Conservation (phyloP, 2,797 vertebrate species). For the Percopsis omiscomaycus region DNA sequence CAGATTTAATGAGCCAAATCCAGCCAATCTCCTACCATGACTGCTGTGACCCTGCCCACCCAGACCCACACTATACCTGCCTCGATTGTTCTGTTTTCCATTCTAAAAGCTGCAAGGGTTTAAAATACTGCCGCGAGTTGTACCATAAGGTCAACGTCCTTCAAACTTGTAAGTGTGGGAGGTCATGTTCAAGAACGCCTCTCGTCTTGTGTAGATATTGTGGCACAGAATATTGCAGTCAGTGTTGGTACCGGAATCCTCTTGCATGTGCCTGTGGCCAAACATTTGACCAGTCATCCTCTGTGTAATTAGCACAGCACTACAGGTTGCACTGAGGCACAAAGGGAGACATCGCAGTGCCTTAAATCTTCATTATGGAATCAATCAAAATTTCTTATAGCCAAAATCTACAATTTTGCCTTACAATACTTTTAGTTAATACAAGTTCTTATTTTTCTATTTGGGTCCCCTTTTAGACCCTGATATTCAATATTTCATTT, state of each 20-base stretch:
- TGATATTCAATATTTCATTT: not conserved
- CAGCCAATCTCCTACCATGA: constrained; percentile 49
- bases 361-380: constrained; percentile 40
- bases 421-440: constrained; percentile 6
- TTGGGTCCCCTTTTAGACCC: constrained; percentile 4
- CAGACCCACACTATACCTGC: constrained; percentile 55
- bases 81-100: constrained; percentile 66
- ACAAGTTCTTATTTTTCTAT: constrained; percentile 9
- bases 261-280: constrained; percentile 66
- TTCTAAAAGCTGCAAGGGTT: constrained; percentile 23
- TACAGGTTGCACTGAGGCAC: constrained; percentile 20
- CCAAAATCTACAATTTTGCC: constrained; percentile 30
- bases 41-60: constrained; percentile 48
- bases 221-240: constrained; percentile 52
- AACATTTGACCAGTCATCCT: constrained; percentile 47
- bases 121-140: constrained; percentile 10
- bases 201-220: constrained; percentile 71
- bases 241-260: constrained; percentile 67
- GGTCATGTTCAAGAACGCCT: constrained; percentile 33
- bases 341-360: constrained; percentile 38
- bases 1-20: not conserved
- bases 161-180: constrained; percentile 42
- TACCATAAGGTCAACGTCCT: not conserved
- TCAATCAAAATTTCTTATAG: not conserved
- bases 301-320: constrained; percentile 44